Percentiles rank a stretch among this genome's conserved stretches.
phyloP scores from a whole-genome alignment of 2,113 vertebrate genomes.

The Pseudolaguvia tuberculata region DNA sequence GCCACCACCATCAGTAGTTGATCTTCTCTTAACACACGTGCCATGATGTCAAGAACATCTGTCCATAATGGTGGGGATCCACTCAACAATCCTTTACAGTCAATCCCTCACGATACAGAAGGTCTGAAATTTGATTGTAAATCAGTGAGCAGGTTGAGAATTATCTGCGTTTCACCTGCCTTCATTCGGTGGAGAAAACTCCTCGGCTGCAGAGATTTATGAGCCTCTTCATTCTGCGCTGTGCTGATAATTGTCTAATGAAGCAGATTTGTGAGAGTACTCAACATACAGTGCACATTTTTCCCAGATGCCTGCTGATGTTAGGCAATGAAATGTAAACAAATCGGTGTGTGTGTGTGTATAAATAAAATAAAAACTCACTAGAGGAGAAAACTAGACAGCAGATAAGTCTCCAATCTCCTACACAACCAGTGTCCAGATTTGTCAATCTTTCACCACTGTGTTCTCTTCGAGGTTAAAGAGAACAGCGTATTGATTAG shows the following conservation, averaged over 20 bases:
- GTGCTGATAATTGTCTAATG: not conserved
- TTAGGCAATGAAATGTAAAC: not conserved
- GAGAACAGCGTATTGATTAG: not conserved
- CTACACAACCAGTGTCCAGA: not conserved
- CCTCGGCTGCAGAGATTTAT: constrained; percentile 2
- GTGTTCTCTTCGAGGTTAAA: not conserved
- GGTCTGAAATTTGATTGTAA: constrained; percentile 17
- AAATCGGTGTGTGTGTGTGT: no score
- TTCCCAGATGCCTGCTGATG: not conserved
- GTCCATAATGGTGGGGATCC: not conserved
- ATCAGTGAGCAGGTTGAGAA: constrained; percentile 14
- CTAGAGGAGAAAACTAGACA: no score
- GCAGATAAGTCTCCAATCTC: not conserved
- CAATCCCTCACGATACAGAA: constrained; percentile 1
- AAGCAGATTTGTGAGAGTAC: not conserved
- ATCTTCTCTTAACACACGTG: not conserved
- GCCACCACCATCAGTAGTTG: not conserved
- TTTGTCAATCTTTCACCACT: not conserved
- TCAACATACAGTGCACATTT: not conserved
- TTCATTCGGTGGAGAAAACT: not conserved
- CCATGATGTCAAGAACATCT: not conserved
- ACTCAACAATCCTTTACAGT: constrained; percentile 7
- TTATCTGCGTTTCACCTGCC: no score
- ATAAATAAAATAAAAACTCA: no score
- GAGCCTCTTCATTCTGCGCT: not conserved